Conservation (phyloP, 1,140 invertebrate genomes). For the Tetragonula clypearis region DNA sequence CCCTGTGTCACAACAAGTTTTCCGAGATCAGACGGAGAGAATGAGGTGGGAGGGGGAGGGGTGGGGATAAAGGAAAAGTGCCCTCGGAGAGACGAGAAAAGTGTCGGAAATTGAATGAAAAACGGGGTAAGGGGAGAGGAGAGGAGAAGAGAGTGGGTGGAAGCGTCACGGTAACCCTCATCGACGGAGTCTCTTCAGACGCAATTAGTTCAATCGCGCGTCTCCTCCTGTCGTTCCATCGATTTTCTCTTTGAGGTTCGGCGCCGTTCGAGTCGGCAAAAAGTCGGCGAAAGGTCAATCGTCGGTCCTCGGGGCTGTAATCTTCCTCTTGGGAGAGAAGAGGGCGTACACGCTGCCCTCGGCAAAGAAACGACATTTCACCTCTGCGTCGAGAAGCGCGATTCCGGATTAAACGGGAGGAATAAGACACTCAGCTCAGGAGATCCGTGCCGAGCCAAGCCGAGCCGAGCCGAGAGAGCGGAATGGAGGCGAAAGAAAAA, state of each 20-base stretch:
- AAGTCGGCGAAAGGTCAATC: background rate
- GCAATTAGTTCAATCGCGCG: constrained; percentile 27
- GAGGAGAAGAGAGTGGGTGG: no score
- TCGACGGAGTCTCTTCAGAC: constrained; percentile 11
- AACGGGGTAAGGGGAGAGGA: no score
- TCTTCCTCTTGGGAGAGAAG: background rate
- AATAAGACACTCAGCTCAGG: constrained; percentile 1
- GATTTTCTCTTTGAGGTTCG: constrained; percentile 6
- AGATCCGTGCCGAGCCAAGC: no score
- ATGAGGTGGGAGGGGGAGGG: no score
- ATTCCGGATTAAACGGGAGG: background rate
- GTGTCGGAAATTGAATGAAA: constrained; percentile 33
- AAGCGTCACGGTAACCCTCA: constrained; percentile 19
- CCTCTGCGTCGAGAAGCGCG: background rate
- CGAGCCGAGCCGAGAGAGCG: background rate
- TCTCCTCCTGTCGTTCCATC: background rate
- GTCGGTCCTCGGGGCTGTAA: background rate
- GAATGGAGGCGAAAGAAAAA: background rate
- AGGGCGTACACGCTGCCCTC: background rate
- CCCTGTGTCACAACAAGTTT: background rate
- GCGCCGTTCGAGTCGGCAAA: background rate
- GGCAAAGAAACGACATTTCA: constrained; percentile 16
- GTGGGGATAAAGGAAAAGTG: background rate
- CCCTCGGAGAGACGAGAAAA: background rate
- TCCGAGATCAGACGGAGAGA: background rate